A percentile compares a stretch with the other conserved stretches of the same genome.
Conservation (phyloP, 2,888 invertebrate genomes). For the Eupithecia tripunctaria region DNA sequence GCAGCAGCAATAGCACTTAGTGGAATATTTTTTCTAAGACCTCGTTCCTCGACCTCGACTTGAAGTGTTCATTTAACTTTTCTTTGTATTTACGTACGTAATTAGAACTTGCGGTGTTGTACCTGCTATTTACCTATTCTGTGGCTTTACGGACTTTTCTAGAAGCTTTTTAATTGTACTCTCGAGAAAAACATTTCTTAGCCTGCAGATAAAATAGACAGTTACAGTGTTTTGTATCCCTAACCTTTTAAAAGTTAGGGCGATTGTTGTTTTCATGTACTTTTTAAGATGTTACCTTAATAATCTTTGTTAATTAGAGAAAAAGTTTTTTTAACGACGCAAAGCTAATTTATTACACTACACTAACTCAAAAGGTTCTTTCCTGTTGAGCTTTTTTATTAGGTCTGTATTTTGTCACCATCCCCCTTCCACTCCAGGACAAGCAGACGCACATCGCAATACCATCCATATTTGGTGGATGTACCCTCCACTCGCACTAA, state of each 20-base stretch:
- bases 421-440: no score
- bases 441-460: no score
- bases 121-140: background rate
- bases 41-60: background rate
- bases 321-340: background rate
- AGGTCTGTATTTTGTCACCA: no score
- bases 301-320: constrained; percentile 1
- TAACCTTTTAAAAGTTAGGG: background rate
- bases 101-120: background rate
- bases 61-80: background rate
- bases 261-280: background rate
- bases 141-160: background rate
- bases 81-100: constrained; percentile 4
- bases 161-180: constrained; percentile 3
- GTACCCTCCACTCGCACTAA: no score
- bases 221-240: background rate
- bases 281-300: background rate
- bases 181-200: background rate
- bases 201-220: background rate
- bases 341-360: no score
- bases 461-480: no score
- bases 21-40: background rate
- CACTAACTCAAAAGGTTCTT: no score
- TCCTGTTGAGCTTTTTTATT: no score
- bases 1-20: constrained; percentile 17